Conservation (phyloP, 2,113 vertebrate genomes). For the Arvicanthis niloticus region DNA sequence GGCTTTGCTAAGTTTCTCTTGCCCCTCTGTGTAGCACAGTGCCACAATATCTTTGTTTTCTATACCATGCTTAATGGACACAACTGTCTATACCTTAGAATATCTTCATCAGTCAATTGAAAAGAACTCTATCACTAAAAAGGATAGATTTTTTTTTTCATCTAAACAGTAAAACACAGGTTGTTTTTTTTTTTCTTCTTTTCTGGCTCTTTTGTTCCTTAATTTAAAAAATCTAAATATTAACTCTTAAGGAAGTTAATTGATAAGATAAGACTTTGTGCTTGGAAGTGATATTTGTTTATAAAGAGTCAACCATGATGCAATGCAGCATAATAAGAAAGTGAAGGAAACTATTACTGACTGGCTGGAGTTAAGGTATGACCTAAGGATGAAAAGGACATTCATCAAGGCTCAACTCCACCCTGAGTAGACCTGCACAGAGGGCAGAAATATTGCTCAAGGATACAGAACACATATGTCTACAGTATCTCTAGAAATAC, state of each 20-base stretch:
- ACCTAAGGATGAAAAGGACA: not conserved
- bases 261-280: not conserved
- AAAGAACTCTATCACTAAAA: not conserved
- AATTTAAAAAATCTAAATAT: not conserved
- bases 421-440: not conserved
- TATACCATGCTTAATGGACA: not conserved
- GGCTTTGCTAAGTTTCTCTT: not conserved
- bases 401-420: not conserved
- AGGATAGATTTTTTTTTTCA: not conserved
- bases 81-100: not conserved
- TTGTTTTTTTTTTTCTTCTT: conserved; percentile 3
- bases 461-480: not conserved
- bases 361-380: too few relatives aligned
- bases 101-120: not conserved
- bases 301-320: not conserved
- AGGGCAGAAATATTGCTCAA: not conserved
- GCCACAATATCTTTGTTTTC: not conserved
- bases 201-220: not conserved
- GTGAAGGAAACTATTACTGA: not conserved
- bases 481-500: not conserved
- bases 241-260: not conserved
- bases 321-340: not conserved
- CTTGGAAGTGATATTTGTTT: not conserved
- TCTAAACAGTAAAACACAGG: not conserved
- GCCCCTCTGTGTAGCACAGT: not conserved